Evolutionary conservation across 1,140 invertebrate species (phyloP), one percentile per base, ranked within the genome.

Genomic region (Drosophila oshimai): DNA sequence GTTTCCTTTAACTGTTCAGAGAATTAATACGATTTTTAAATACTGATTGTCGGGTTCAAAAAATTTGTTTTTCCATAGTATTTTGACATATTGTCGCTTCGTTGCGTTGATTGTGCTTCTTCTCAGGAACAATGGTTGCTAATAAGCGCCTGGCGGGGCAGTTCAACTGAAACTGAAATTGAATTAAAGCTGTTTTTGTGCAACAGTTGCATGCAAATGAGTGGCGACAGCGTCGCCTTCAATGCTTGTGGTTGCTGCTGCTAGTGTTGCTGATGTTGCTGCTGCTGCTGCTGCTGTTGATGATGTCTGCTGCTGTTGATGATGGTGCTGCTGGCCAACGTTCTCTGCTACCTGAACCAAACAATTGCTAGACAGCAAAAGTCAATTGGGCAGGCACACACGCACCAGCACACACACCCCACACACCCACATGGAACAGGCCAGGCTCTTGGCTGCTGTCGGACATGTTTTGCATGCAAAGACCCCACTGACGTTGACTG

Each of bases 201-300:
- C 75, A 72, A 62, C 75, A 62, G 60, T 53, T 80, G 79, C 79
- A 84, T 84, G 79, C 79, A 84, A 84, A 84, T 84, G 80, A 84
- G 75, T 64, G 75, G 60, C 39, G 51, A 65, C 51, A 55, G 55
- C 54, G 64, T 54, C 50, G 69, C 64, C 64, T 58, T 74, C 74
- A 79, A 58, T 54, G 79, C 55, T 65, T 84, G 79, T 50, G 64
- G 79, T 61, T 70, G n/a, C 51, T 54, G n/a, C 51, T 22, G 20
- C 28, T 6, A 37, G 49, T 49, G 29, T 15, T 13, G 20, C 12
- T 45, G 45, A n/a, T 39, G 45, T 37, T 44, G 34, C 45, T 42
- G 12, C 7, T 39, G 12, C 13, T 31, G 12, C 5, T 49, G 12
- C 17, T 42, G 12, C 37, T 28, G 26, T 18, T 41, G 28, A 6